A percentile compares a stretch with the other conserved stretches of the same genome.
Evolutionary conservation across 2,888 invertebrate genomes (phyloP).

Genomic region (Anagyrus pseudococci): DNA sequence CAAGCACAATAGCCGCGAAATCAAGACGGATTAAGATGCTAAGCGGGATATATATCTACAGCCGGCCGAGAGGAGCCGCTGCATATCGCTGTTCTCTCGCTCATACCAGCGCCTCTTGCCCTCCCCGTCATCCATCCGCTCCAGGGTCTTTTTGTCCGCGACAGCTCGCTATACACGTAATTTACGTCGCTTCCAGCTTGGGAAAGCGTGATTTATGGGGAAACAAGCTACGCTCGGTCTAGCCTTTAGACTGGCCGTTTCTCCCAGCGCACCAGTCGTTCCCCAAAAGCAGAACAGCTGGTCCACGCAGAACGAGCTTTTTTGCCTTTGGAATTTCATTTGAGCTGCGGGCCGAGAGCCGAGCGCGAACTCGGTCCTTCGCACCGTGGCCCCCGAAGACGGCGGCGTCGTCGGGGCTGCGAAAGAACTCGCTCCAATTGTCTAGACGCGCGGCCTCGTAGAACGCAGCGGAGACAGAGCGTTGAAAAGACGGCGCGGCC

Average conservation of each 20-base stretch:
- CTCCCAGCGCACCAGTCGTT: no score
- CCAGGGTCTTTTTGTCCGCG: no score
- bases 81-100: no score
- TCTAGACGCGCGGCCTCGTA: constrained; percentile 32
- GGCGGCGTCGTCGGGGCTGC: not conserved
- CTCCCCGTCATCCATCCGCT: no score
- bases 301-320: constrained; percentile 5
- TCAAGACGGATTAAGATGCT: constrained; percentile 14
- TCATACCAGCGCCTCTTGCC: no score
- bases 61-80: no score
- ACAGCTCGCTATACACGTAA: not conserved
- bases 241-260: no score
- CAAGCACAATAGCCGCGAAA: constrained; percentile 8
- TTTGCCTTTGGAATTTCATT: constrained; percentile 16
- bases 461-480: not conserved
- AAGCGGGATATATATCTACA: not conserved
- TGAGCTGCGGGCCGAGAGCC: no score
- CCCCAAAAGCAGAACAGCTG: not conserved
- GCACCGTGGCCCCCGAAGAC: not conserved
- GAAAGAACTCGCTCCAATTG: constrained; percentile 41
- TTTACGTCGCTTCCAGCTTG: constrained; percentile 8
- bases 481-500: not conserved
- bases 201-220: constrained; percentile 18
- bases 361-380: no score
- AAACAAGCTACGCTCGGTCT: not conserved